Evolutionary conservation across 2,888 invertebrate genomes (phyloP), one percentile per base, ranked within the genome.

Genomic region (Hydraecia micacea): DNA sequence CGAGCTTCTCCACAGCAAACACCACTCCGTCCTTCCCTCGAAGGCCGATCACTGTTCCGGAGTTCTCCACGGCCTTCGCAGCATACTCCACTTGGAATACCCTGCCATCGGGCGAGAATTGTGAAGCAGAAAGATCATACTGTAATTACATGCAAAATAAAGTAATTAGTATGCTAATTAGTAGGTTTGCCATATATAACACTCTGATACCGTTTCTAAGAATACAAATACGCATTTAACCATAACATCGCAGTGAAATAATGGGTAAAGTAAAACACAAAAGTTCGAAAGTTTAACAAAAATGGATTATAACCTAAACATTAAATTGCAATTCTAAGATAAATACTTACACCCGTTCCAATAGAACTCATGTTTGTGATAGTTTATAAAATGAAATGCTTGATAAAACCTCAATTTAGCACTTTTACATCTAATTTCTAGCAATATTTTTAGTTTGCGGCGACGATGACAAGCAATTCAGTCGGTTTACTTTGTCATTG

Each of bases 71-170:
- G 8, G 99, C 99, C 97, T 99, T 99, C 76, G 98, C 98, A 7
- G 99, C 99, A 97, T 99, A 99, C 97, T 99, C 99, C 3, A 99
- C 99, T 98, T 99, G 99, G 95, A 99, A 99, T 58, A 99, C 99
- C 90, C 99, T 97, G 18, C 99, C 99, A 94, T 99, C 99, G 5
- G 99, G 99, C 4, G 99, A 99, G 97, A 99, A 99, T 97, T 99
- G 99, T 65, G 99, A 99, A n/a, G 99, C 99, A 81, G 99, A 99
- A 91, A 99, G 97, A 97, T 99, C 99, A 94, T 99, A 99, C 99
- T 99, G 95, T 75, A 97, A 97, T 74, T 42, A 71, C 21, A 84
- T 63, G 96, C 80, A 80, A 84, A 73, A 36, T 52, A n/a, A 15
- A 1, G 2, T 46, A 42, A 62, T 76, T 69, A 70, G 4, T 70